A percentile compares a stretch with the other conserved stretches of the same genome.
These are phyloP conservation scores for Branchellion lobata DNA, from an alignment of 2,888 invertebrate species.

Conservation along the genomic window DNA sequence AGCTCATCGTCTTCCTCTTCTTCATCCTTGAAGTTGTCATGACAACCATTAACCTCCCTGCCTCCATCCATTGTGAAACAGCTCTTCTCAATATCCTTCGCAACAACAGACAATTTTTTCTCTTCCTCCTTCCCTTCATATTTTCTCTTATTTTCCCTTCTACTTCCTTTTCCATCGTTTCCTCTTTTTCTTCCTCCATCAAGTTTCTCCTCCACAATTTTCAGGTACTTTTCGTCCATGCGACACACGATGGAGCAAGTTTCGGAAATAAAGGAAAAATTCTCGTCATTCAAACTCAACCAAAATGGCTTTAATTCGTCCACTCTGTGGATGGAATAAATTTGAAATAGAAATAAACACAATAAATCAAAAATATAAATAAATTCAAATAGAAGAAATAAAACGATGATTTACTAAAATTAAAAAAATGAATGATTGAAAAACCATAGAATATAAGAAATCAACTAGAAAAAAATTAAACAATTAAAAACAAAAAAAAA, in stretches of 20 bases:
- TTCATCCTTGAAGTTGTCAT: too few species aligned
- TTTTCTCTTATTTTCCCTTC: not conserved
- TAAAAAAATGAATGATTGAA: not conserved
- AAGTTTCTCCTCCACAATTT: constrained; percentile 13
- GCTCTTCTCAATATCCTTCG: too few species aligned
- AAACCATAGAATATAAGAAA: not conserved
- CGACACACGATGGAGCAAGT: constrained; percentile 12
- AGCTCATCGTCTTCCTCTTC: not conserved
- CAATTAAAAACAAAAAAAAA: too few species aligned
- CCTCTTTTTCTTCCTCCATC: not conserved
- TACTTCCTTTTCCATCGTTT: not conserved
- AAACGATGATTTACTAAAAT: too few species aligned
- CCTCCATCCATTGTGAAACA: too few species aligned
- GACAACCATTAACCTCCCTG: too few species aligned
- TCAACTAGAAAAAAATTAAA: too few species aligned
- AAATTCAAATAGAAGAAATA: too few species aligned
- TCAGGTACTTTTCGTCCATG: not conserved
- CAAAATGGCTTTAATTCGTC: constrained; percentile 88
- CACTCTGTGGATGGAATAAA: constrained; percentile 68
- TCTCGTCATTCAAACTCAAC: constrained; percentile 71
- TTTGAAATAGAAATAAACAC: too few species aligned
- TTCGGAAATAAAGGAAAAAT: constrained; percentile 72
- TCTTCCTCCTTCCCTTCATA: not conserved
- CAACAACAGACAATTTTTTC: not conserved
- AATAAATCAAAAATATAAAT: too few species aligned